A percentile compares a stretch with the other conserved stretches of the same genome.
Evolutionary conservation across 2,888 invertebrate species (phyloP).

Genomic region (Brachynemurus nebulosus): DNA sequence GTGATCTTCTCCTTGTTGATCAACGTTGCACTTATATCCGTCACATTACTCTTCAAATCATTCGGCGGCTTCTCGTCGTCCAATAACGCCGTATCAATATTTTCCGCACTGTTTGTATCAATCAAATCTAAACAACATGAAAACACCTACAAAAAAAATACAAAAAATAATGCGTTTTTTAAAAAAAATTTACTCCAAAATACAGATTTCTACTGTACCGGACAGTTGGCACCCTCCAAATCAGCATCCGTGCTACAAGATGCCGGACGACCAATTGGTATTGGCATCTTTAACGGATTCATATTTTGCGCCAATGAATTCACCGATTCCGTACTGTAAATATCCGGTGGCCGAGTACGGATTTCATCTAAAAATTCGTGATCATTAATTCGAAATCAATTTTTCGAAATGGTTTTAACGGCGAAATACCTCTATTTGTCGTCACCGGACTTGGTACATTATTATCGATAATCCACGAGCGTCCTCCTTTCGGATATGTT

Average conservation of each 20-base stretch:
- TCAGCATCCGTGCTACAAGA: constrained; percentile 6
- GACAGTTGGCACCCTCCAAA: constrained; percentile 3
- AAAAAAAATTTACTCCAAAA: no score
- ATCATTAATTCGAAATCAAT: not conserved
- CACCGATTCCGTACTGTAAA: not conserved
- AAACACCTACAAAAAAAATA: constrained; percentile 23
- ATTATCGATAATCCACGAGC: constrained; percentile 4
- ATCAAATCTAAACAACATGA: constrained; percentile 24
- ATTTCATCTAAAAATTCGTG: not conserved
- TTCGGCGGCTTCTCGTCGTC: not conserved
- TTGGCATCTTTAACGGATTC: not conserved
- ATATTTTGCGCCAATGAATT: not conserved
- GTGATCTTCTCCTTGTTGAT: constrained; percentile 26
- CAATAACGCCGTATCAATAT: not conserved
- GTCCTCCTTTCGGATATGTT: not conserved
- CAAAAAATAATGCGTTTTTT: not conserved
- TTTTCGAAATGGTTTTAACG: not conserved
- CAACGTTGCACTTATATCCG: constrained; percentile 16
- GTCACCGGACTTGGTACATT: no score
- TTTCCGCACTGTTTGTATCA: constrained; percentile 13
- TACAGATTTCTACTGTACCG: no score
- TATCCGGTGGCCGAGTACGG: not conserved
- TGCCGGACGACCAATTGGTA: not conserved
- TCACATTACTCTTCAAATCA: not conserved
- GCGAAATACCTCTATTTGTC: not conserved